Base-by-base conservation (phyloP, 2,888 invertebrate genomes). In the Meiosimyza platycephala region DNA sequence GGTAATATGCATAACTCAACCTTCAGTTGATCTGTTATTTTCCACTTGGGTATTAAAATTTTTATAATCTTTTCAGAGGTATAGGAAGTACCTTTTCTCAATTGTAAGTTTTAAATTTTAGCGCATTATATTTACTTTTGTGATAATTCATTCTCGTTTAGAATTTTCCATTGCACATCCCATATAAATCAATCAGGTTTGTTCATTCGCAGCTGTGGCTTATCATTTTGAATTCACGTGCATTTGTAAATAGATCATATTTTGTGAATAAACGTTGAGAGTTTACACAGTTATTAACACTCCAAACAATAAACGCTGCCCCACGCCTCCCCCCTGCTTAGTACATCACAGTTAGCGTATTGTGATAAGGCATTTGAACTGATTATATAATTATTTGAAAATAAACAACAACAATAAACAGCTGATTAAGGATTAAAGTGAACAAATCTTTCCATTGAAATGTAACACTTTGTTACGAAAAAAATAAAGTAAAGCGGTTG, bases 81-180 rank as follows among this genome's bases (percentile, higher is more conserved):
- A 28, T 2, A 28, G 2, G 4, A 40, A 6, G 4, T 40, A 9
- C 9, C 40, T 40, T 40, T 40, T 40, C 40, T 1, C 28, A 28
- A 3, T 28, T 28, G 28, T 40, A 6, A 28, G 18, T 5, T 57
- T 13, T 57, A n/a, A 57, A 57, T 16, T 57, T 57, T 28, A 18
- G 57, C 6, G 12, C 57, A 57, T 57, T 22, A 7, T 22, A 18
- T n/a, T 12, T n/a, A 16, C 28, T 22, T 57, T 0, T 4, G 28
- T 6, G 57, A 55, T 12, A 16, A 22, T 22, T 4, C 16, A n/a
- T 55, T 6, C 13, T 40, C 48, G 12, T 22, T n/a, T 18, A 50
- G 22, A 48, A 16, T 64, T 50, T 64, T 64, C 64, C 64, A 64
- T 50, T 64, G 40, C 64, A 64, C n/a, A 50, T 48, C 47, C 5